These are phyloP conservation scores for Castor canadensis DNA, from an alignment of 2,113 vertebrate species.

Conservation along the genomic window DNA sequence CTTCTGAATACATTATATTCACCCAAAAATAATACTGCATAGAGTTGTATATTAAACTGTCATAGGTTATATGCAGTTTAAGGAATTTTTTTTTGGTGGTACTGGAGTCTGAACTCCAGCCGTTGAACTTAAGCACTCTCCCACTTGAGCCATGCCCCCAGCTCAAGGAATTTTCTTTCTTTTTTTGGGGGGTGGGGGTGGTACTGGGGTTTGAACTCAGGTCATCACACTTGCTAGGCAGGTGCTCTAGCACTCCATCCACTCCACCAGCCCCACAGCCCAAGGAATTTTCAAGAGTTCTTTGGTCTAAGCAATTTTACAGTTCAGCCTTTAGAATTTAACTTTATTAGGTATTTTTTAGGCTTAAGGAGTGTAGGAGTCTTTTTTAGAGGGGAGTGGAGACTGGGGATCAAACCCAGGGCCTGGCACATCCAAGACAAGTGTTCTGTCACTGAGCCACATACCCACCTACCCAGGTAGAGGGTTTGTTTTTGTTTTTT, in stretches of 20 bases:
- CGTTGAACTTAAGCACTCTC: too few species aligned
- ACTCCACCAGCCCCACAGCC: too few species aligned
- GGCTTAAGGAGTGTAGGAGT: too few species aligned
- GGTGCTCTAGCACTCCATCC: too few species aligned
- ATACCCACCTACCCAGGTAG: not conserved
- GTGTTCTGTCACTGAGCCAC: not conserved
- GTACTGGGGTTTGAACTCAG: too few species aligned
- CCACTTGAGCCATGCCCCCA: too few species aligned
- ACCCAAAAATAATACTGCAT: not conserved
- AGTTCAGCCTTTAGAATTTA: slow-evolving; percentile 31
- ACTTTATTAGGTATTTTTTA: too few species aligned
- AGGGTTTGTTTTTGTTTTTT: not conserved
- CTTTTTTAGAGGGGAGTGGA: too few species aligned
- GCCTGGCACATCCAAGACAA: not conserved
- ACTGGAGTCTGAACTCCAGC: too few species aligned
- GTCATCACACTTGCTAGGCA: too few species aligned
- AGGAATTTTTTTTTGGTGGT: not conserved
- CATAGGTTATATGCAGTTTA: not conserved
- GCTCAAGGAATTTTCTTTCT: too few species aligned
- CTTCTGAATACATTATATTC: not conserved
- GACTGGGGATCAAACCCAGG: not conserved
- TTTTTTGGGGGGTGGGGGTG: too few species aligned
- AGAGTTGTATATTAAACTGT: not conserved
- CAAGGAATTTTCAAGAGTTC: not conserved
- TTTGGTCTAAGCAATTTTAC: slow-evolving; percentile 2